phyloP scores from a whole-genome alignment of 2,113 vertebrate genomes.

The Gorsachius goisagi region DNA sequence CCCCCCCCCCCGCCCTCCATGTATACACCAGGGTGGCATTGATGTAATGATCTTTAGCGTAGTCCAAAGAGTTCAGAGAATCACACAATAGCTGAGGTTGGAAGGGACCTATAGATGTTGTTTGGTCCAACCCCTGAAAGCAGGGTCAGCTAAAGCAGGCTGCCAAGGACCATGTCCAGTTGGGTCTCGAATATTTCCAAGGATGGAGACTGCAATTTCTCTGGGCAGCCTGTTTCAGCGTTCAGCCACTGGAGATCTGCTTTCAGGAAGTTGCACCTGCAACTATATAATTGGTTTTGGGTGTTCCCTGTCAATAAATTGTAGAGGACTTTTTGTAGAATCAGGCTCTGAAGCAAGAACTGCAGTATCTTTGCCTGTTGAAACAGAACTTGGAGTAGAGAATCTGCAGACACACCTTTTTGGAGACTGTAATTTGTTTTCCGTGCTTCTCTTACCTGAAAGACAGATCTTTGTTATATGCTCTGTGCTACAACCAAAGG shows the following conservation, averaged over 20 bases:
- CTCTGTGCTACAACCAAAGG: neutral
- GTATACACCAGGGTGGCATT: neutral
- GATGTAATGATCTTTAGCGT: neutral
- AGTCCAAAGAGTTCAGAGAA: neutral
- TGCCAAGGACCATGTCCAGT: neutral
- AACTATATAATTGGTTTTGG: neutral
- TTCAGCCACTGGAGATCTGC: neutral
- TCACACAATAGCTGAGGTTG: neutral
- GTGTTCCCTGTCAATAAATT: neutral
- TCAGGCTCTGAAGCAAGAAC: neutral
- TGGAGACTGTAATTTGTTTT: neutral
- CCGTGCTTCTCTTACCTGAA: neutral
- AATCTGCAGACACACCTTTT: neutral
- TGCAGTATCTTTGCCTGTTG: neutral
- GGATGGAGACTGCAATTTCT: fast-evolving
- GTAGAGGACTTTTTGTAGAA: neutral
- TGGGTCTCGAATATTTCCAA: neutral
- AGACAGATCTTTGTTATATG: neutral
- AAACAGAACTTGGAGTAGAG: neutral
- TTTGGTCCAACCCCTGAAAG: neutral
- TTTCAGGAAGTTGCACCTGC: neutral
- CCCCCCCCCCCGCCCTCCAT: too few species aligned
- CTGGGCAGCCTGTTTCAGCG: neutral
- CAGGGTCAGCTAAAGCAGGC: neutral
- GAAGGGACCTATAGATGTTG: fast-evolving